A percentile compares a stretch with the other conserved stretches of the same genome.
Evolutionary conservation across 2,888 invertebrate species (phyloP).

Genomic region (Mesorhabditis sp.): DNA sequence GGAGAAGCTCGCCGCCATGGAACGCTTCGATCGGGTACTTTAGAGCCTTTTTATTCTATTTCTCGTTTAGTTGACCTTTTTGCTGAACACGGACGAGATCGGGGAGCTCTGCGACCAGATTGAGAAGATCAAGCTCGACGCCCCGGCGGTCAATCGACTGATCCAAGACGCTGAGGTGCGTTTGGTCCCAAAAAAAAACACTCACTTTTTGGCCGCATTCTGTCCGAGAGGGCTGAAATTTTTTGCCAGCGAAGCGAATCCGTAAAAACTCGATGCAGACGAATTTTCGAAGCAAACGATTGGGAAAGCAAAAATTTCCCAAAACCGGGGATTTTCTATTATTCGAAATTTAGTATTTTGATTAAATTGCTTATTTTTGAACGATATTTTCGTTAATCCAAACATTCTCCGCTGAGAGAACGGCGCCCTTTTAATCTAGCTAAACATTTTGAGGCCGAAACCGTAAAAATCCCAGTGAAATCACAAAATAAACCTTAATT

Average conservation of each 20-base stretch:
- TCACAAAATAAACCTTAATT: no score
- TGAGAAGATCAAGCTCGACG: slow-evolving; percentile 17
- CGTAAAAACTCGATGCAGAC: background rate
- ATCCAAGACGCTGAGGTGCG: slow-evolving; percentile 30
- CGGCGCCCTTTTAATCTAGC: no score
- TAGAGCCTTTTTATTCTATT: background rate
- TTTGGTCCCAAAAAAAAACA: background rate
- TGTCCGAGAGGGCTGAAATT: background rate
- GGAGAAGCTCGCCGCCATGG: slow-evolving; percentile 43
- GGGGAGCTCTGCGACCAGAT: slow-evolving; percentile 38
- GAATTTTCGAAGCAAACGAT: background rate
- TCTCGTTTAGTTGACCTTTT: slow-evolving; percentile 36
- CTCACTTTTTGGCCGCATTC: background rate
- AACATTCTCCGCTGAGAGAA: no score
- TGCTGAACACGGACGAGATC: slow-evolving; percentile 39
- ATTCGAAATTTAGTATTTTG: no score
- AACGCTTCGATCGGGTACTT: slow-evolving; percentile 37
- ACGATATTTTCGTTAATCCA: no score
- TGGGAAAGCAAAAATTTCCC: background rate
- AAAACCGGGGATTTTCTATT: no score
- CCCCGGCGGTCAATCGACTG: slow-evolving; percentile 28
- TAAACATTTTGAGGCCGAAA: no score
- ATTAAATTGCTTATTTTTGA: no score
- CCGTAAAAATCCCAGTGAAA: no score
- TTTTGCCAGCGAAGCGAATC: no score